phyloP scores from a whole-genome alignment of 2,888 invertebrate genomes.

The Horisme vitalbata region DNA sequence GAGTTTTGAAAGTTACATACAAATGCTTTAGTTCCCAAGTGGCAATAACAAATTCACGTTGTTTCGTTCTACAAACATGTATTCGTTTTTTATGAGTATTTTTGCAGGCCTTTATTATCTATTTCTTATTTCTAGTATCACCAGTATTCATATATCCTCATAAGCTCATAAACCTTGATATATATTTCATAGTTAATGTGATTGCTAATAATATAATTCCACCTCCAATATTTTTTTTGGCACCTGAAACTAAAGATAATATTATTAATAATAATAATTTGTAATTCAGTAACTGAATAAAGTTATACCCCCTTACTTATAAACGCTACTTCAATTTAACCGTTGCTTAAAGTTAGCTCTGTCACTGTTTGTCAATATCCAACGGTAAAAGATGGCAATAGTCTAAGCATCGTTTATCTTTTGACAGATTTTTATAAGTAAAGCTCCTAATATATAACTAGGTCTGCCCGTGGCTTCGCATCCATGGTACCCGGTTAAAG shows the following conservation, averaged over 20 bases:
- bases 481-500: too few species aligned
- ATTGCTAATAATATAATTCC: conserved; percentile 45
- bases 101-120: conserved; percentile 55
- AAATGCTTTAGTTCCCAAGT: conserved; percentile 16
- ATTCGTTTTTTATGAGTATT: conserved; percentile 7
- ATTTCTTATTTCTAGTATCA: conserved; percentile 73
- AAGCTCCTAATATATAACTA: too few species aligned
- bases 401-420: too few species aligned
- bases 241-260: conserved; percentile 58
- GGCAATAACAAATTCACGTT: conserved; percentile 4
- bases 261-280: too few species aligned
- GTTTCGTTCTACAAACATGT: conserved; percentile 23
- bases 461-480: too few species aligned
- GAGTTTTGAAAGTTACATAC: background rate
- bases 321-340: too few species aligned
- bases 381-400: too few species aligned
- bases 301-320: too few species aligned
- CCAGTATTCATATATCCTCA: conserved; percentile 66
- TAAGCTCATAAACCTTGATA: conserved; percentile 70
- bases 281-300: too few species aligned
- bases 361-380: too few species aligned
- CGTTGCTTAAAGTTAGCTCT: too few species aligned
- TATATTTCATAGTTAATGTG: conserved; percentile 55
- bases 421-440: too few species aligned
- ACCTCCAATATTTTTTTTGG: conserved; percentile 42